Conservation (phyloP, 2,113 vertebrate species). For the Tamias sibiricus region DNA sequence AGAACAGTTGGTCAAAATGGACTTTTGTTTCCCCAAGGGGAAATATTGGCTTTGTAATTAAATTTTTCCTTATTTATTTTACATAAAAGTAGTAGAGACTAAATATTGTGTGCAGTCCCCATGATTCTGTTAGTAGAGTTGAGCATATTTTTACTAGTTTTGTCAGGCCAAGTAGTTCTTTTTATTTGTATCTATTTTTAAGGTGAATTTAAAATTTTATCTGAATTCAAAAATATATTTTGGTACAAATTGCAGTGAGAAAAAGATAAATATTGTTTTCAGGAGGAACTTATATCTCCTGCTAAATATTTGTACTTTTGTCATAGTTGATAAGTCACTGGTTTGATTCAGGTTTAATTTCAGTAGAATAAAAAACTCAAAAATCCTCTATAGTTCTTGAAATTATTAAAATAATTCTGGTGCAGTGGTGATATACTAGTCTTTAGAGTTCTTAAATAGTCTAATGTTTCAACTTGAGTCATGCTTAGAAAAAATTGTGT, state of each 20-base stretch:
- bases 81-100: constrained; percentile 84
- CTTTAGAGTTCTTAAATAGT: constrained; percentile 62
- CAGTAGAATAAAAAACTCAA: constrained; percentile 27
- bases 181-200: constrained; percentile 72
- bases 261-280: no score
- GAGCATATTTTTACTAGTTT: constrained; percentile 78
- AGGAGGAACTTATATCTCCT: constrained; percentile 83
- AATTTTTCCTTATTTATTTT: constrained; percentile 89
- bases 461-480: constrained; percentile 44
- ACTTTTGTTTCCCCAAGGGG: constrained; percentile 88
- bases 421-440: constrained; percentile 46
- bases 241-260: constrained; percentile 55
- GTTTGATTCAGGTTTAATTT: constrained; percentile 67
- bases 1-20: constrained; percentile 86
- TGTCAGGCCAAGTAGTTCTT: constrained; percentile 72
- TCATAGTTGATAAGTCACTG: constrained; percentile 73
- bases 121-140: constrained; percentile 80
- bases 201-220: constrained; percentile 78
- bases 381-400: neutral
- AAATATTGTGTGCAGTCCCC: constrained; percentile 83
- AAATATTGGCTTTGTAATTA: constrained; percentile 86
- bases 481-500: constrained; percentile 29
- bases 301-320: constrained; percentile 70
- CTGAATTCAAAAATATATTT: constrained; percentile 56
- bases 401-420: constrained; percentile 53